phyloP scores from a whole-genome alignment of 2,888 invertebrate species.

The Athalia circularis region DNA sequence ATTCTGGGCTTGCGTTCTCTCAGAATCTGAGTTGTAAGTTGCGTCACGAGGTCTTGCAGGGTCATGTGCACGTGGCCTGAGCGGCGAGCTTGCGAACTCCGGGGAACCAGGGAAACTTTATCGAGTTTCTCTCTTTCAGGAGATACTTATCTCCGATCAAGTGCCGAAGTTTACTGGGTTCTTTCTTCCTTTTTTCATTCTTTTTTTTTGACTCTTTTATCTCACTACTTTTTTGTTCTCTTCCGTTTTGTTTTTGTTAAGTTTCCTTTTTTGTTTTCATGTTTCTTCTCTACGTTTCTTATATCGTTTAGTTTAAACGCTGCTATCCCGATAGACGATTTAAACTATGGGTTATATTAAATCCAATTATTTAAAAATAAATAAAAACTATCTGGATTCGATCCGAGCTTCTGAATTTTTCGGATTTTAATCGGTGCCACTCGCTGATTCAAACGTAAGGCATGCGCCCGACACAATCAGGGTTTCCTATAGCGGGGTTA shows the following conservation, averaged over 20 bases:
- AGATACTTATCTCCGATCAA: slow-evolving; percentile 30
- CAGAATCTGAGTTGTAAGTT: not conserved
- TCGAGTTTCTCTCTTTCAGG: slow-evolving; percentile 18
- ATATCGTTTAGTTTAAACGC: not conserved
- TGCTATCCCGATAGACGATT: not conserved
- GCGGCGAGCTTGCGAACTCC: not conserved
- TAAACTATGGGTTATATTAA: too few species aligned
- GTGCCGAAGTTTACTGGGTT: slow-evolving; percentile 15
- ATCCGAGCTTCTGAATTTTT: too few species aligned
- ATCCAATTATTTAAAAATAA: too few species aligned
- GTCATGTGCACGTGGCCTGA: not conserved
- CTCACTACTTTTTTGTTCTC: not conserved
- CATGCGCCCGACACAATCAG: too few species aligned
- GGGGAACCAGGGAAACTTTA: slow-evolving; percentile 3
- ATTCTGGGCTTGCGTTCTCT: not conserved
- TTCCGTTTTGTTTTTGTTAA: not conserved
- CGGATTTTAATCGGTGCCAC: too few species aligned
- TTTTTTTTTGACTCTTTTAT: not conserved
- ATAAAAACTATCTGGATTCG: too few species aligned
- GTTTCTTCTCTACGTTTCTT: not conserved
- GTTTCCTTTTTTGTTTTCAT: not conserved
- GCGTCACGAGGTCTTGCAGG: not conserved
- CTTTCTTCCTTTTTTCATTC: not conserved
- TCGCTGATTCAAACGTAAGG: too few species aligned
- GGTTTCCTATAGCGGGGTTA: too few species aligned